Evolutionary conservation across 2,888 invertebrate genomes (phyloP).

Genomic region (Andrena fulva): DNA sequence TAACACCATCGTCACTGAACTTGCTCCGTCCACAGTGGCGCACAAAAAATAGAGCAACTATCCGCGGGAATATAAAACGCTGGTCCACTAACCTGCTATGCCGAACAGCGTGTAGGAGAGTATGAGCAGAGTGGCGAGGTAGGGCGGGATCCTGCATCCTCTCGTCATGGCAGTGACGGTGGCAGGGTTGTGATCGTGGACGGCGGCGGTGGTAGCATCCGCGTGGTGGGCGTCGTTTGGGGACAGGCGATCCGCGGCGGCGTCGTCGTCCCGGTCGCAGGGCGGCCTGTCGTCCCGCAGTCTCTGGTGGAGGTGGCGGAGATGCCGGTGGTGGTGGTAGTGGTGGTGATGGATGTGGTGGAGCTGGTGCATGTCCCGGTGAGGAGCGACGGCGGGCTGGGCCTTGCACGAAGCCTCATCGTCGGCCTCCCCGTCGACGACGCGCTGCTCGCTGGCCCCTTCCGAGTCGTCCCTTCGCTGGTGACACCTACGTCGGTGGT

Average conservation of each 20-base stretch:
- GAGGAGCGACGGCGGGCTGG: conserved; percentile 36
- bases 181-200: conserved; percentile 57
- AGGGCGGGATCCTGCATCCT: conserved; percentile 81
- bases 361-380: conserved; percentile 52
- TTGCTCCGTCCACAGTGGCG: background rate
- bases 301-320: conserved; percentile 45
- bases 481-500: conserved; percentile 51
- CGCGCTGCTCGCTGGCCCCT: conserved; percentile 31
- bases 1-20: background rate
- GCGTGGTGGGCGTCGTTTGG: conserved; percentile 50
- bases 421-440: conserved; percentile 53
- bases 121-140: conserved; percentile 83
- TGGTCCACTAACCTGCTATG: conserved; percentile 82
- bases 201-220: conserved; percentile 51
- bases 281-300: conserved; percentile 49
- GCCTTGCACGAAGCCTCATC: conserved; percentile 58
- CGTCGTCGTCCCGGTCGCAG: conserved; percentile 42
- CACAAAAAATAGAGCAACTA: background rate
- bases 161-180: conserved; percentile 76
- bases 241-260: conserved; percentile 41
- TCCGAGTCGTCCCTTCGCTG: conserved; percentile 58
- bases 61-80: background rate
- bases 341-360: conserved; percentile 42
- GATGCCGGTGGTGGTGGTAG: conserved; percentile 26
- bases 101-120: conserved; percentile 83